These are phyloP conservation scores for Leptinotarsa tumamoca DNA, from an alignment of 2,888 invertebrate species.

Conservation along the genomic window DNA sequence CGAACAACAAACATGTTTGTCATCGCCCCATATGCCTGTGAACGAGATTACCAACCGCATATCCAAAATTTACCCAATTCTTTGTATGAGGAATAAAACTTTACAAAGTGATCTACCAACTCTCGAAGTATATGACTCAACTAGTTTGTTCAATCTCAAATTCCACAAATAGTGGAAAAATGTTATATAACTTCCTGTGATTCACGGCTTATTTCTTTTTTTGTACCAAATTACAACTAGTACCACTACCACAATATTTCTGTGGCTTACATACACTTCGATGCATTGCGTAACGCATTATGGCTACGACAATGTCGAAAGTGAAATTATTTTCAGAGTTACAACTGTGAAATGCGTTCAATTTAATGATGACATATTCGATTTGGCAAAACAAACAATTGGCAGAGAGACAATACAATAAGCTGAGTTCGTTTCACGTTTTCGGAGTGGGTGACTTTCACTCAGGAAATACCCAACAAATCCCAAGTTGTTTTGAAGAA, in stretches of 20 bases:
- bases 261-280: background rate
- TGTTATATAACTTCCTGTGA: background rate
- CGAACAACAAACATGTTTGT: too few relatives aligned
- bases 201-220: background rate
- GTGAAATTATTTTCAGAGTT: slow-evolving; percentile 33
- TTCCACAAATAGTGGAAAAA: background rate
- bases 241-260: background rate
- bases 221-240: background rate
- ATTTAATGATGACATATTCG: slow-evolving; percentile 39
- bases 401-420: slow-evolving; percentile 32
- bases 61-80: too few relatives aligned
- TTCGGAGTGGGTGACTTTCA: slow-evolving; percentile 2
- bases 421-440: slow-evolving; percentile 4
- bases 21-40: too few relatives aligned
- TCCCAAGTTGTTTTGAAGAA: background rate
- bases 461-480: slow-evolving; percentile 12
- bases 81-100: too few relatives aligned
- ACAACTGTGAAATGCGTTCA: slow-evolving; percentile 31
- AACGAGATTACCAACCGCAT: too few relatives aligned
- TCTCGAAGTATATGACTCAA: too few relatives aligned
- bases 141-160: background rate
- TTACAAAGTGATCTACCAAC: too few relatives aligned
- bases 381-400: slow-evolving; percentile 37
- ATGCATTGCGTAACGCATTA: slow-evolving; percentile 7
- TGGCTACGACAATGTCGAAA: slow-evolving; percentile 33